Evolutionary conservation across 2,797 vertebrate species (phyloP), one percentile per base, ranked within the genome.

Genomic region (Chiroxiphia lanceolata): DNA sequence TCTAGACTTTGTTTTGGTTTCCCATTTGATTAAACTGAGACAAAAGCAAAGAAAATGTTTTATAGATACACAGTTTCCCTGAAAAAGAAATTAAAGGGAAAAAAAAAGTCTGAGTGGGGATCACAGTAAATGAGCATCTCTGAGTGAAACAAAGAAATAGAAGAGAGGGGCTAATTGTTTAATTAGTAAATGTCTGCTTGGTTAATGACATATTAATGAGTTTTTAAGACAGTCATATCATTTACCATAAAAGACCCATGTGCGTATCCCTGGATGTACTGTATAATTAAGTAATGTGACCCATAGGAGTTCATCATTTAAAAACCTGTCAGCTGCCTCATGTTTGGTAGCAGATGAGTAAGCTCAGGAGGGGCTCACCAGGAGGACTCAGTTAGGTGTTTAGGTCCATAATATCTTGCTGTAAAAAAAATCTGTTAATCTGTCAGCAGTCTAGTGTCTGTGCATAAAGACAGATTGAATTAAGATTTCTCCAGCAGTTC

Each of bases 171-270:
- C 98, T 98, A 98, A 98, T 98, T 98, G 98, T 98, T 98, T 98
- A 98, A 98, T 98, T 98, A 98, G 98, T 98, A 98, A 98, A 98
- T 98, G 98, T 98, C 98, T 98, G 97, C 98, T 98, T 98, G 98
- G 98, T 98, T 98, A 98, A 98, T 98, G 98, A 98, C 97, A 98
- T 98, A 98, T 98, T 98, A 98, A 98, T 98, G 98, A 98, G 98
- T 98, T 98, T 98, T 98, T 98, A 98, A 98, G 98, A 98, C 97
- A 97, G 97, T 98, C 98, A 98, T 98, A 98, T 98, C 98, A 98
- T 98, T 98, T 98, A 98, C 98, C 97, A 98, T 98, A 97, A 98
- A 98, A 98, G 98, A 98, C 97, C 97, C 98, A 96, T 97, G 97
- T 98, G 98, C 92, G 89, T 98, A 97, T 98, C 97, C 98, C 97